Base-by-base conservation (phyloP, 2,888 invertebrate species). In the Acrocera orbiculus region DNA sequence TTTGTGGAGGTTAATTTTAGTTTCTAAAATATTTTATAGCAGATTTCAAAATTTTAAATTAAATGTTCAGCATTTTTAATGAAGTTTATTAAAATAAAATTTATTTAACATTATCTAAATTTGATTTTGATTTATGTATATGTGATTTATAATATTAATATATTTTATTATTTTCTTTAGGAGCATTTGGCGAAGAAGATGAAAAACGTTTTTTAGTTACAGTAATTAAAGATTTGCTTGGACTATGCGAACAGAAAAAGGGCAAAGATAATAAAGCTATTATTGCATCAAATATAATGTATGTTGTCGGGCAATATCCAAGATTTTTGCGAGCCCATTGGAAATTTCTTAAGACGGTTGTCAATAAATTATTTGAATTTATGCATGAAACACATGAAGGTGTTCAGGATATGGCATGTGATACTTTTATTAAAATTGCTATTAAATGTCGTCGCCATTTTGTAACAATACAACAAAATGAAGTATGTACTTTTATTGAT, bases 311-410 rank as follows among this genome's bases (percentile, higher is more conserved):
- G 4, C 98, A 99, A 60, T 99, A 99, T 64, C 98, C 98, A 27
- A 66, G 96, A 38, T 99, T 99, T 64, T 67, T 99, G 40, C 70
- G 93, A 47, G 95, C 93, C n/a, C 98, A 99, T 62, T 99, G 98
- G 98, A 90, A 93, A 58, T 99, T 99, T 63, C 70, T 99, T 42
- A 99, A 98, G 69, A 99, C 98, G 32, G 98, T 99, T 52, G 95
- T 98, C 39, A 98, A 96, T 66, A 98, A 98, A 66, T 70, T 99
- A 36, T 99, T 99, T 65, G 98, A 99, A 65, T 99, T 99, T 61
- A 99, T 99, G 98, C 98, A 98, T 59, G 96, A 98, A 67, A 95
- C 95, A 35, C 98, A 98, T 58, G 98, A 96, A 59, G 98, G 98
- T 50, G 98, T 99, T 17, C 96, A 98, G 63, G 98, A 98, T 54